These are phyloP conservation scores for Calephelis virginiensis DNA, from an alignment of 1,140 invertebrate genomes.

Conservation along the genomic window DNA sequence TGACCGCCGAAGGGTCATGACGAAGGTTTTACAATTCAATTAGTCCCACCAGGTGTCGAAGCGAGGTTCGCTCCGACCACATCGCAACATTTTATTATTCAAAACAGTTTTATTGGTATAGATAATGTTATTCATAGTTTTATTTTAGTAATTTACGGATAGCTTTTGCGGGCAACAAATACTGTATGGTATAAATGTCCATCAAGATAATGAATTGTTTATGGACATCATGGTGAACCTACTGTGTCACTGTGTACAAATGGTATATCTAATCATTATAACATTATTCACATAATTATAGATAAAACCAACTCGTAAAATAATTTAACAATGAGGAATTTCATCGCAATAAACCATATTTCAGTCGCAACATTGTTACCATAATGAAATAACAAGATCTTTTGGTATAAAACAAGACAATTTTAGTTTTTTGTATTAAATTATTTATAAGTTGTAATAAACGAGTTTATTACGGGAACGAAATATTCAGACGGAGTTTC, in stretches of 20 bases:
- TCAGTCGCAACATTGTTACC: neutral
- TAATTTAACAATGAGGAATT: conserved; percentile 20
- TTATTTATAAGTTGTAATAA: too few relatives aligned
- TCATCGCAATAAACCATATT: conserved; percentile 17
- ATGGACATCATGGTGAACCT: conserved; percentile 29
- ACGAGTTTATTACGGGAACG: too few relatives aligned
- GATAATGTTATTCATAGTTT: conserved; percentile 56
- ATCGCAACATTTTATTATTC: conserved; percentile 60
- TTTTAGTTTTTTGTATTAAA: too few relatives aligned
- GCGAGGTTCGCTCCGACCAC: conserved; percentile 42
- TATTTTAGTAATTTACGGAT: conserved; percentile 44
- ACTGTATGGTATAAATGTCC: conserved; percentile 40
- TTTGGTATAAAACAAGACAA: too few relatives aligned
- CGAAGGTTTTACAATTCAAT: conserved; percentile 76
- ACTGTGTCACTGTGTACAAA: conserved; percentile 32
- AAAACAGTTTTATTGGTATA: conserved; percentile 54
- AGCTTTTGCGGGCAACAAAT: conserved; percentile 33
- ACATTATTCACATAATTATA: conserved; percentile 31
- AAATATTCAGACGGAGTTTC: too few relatives aligned
- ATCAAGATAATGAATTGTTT: conserved; percentile 40
- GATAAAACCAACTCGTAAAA: conserved; percentile 27
- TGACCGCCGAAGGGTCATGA: conserved; percentile 65
- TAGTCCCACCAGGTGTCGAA: conserved; percentile 68
- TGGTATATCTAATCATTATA: conserved; percentile 28
- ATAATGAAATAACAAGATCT: too few relatives aligned